phyloP scores from a whole-genome alignment of 2,797 vertebrate species.

The Acestrorhynchus altus region DNA sequence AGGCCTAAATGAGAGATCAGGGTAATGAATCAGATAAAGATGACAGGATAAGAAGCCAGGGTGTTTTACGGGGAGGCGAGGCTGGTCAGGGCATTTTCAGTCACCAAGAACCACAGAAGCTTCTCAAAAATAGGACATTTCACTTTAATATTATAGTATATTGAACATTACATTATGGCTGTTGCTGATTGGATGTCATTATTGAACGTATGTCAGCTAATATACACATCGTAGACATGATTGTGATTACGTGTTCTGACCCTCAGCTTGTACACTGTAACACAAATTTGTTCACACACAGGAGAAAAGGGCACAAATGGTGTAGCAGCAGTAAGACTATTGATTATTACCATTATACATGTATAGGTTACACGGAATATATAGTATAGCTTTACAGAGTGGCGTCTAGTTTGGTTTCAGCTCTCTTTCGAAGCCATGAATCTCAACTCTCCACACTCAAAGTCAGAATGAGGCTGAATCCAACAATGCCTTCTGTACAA shows the following conservation, averaged over 20 bases:
- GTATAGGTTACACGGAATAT: conserved; percentile 58
- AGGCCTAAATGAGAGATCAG: conserved; percentile 46
- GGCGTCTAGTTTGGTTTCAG: conserved; percentile 20
- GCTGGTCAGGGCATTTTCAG: neutral
- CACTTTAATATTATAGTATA: conserved; percentile 79
- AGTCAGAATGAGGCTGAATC: conserved; percentile 46
- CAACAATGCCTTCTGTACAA: conserved; percentile 67
- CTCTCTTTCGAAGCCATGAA: conserved; percentile 29
- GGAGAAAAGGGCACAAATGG: conserved; percentile 82
- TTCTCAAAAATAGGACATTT: conserved; percentile 85
- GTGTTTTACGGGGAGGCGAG: neutral
- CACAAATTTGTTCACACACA: conserved; percentile 68
- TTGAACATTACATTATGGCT: conserved; percentile 74
- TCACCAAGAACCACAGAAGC: conserved; percentile 58
- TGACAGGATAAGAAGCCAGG: neutral
- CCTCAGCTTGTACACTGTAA: conserved; percentile 68
- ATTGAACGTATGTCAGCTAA: conserved; percentile 70
- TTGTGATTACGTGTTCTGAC: conserved; percentile 41
- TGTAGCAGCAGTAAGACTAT: conserved; percentile 83
- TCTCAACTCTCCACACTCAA: conserved; percentile 32
- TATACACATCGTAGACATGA: conserved; percentile 71
- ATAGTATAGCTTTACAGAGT: conserved; percentile 62
- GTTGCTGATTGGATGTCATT: conserved; percentile 60
- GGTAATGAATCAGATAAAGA: conserved; percentile 16
- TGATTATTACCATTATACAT: conserved; percentile 66